Base-by-base conservation (phyloP, 2,797 vertebrate species). In the Choloepus didactylus region DNA sequence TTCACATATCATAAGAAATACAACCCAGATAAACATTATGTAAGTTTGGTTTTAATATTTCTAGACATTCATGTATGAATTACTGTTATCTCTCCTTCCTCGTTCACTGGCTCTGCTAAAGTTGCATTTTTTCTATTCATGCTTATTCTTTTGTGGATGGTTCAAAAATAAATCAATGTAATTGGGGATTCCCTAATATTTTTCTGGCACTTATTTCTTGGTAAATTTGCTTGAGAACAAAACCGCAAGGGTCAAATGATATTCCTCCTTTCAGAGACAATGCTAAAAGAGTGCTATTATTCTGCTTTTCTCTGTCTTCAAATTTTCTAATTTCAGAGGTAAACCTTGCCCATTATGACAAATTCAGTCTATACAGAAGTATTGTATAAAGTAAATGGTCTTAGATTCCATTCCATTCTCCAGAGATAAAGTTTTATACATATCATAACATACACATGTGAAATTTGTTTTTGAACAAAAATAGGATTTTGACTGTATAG, bases 1-100 rank as follows among this genome's bases (percentile, higher is more conserved):
- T 99, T 99, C 98, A 99, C 99, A 6, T 99, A 99, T 94, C 99
- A 99, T 98, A 99, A 99, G 98, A 99, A 99, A 98, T 99, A 99
- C 98, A 99, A 99, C 97, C 99, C 99, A 31, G 99, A 99, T 97
- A 99, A 99, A 97, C 99, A 99, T 95, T 99, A 99, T 21, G 99
- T 99, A 96, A 99, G 99, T 98, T 93, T 59, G 54, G 27, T 87
- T 95, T 92, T 11, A 60, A 2, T 97, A 25, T 67, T 94, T 72
- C 44, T 90, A 85, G 82, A 85, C 38, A 83, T 12, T 82, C 3
- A 4, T 67, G 18, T n/a, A 9, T 80, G 23, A 25, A 9, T 51
- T 84, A 38, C 56, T 82, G 19, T 90, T 79, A 44, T 38, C 0
- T 95, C 94, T 95, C 46, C 27, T 97, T 35, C n/a, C 77, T n/a